Base-by-base conservation (phyloP, 2,113 vertebrate genomes). In the cattle (Bos taurus) region DNA sequence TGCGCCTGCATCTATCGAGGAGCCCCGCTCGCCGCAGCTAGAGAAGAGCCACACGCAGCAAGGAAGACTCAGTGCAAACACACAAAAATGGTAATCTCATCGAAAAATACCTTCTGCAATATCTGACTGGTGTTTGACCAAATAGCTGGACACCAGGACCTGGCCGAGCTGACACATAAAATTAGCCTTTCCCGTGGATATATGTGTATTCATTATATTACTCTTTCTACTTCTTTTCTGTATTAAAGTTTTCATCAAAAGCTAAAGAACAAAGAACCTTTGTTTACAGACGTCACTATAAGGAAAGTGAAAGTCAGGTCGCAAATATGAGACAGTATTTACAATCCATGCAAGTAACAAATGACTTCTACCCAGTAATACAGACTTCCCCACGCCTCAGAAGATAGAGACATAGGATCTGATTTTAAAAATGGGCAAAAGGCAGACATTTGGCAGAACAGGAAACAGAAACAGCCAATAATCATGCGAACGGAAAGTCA, bases 191-290 rank as follows among this genome's bases (percentile, higher is more conserved):
- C 15, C 3, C 1, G 33, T 11, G 78, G n/a, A 7, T 2, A 21
- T 2, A 2, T 6, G 26, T 6, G 3, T 9, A 12, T 16, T 52
- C 43, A 3, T 8, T 15, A 17, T 17, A 0, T 30, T 13, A 30
- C 21, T 50, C 81, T 50, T 91, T 57, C 60, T 50, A 5, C 21
- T 62, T n/a, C 46, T 90, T 86, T 87, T 71, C 46, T 56, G 40
- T 11, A 14, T 59, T n/a, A 17, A 59, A 13, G 15, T 67, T 40
- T 40, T 57, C 77, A 78, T 52, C 5, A 28, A 8, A 87, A 71
- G 15, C 28, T 28, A 9, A 48, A 77, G 77, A 14, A 36, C 17
- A 57, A 60, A n/a, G 62, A 17, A 7, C 28, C 23, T 77, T 88
- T 5, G 48, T 88, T 88, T 15, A 57, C 77, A 64, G 40, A 77